Evolutionary conservation across 2,113 vertebrate genomes (phyloP).

Genomic region (Tragelaphus strepsiceros): DNA sequence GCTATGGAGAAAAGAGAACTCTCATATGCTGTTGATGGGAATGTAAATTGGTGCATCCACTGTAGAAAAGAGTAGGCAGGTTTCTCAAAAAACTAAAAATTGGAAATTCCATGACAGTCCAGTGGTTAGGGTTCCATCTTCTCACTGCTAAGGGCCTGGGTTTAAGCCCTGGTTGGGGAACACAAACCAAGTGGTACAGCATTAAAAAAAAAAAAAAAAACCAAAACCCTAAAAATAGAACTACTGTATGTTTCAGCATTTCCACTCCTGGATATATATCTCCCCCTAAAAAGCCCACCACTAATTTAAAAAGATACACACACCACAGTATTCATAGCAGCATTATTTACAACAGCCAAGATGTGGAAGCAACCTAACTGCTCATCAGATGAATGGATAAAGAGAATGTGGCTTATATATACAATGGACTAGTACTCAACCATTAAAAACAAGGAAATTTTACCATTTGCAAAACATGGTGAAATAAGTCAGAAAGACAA

Average conservation of each 20-base stretch:
- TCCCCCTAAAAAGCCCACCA: background rate
- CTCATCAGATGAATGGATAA: background rate
- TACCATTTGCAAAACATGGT: background rate
- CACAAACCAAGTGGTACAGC: background rate
- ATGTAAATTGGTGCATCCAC: background rate
- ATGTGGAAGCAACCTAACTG: background rate
- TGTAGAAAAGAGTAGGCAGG: background rate
- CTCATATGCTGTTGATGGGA: background rate
- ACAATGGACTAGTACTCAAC: background rate
- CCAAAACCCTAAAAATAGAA: background rate
- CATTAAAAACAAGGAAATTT: background rate
- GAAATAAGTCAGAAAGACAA: background rate
- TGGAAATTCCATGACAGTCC: background rate
- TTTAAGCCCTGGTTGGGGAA: background rate
- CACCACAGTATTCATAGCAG: background rate
- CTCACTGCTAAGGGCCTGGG: background rate
- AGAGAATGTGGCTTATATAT: background rate
- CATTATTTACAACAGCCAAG: background rate
- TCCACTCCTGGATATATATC: background rate
- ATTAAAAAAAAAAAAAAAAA: background rate
- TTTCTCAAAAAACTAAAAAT: background rate
- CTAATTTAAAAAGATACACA: background rate
- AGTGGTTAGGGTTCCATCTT: background rate
- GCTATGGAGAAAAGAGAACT: background rate
- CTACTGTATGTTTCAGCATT: background rate